Percentiles rank a stretch among this genome's conserved stretches.
Evolutionary conservation across 2,888 invertebrate genomes (phyloP).

Genomic region (Troglohyphantes excavatus): DNA sequence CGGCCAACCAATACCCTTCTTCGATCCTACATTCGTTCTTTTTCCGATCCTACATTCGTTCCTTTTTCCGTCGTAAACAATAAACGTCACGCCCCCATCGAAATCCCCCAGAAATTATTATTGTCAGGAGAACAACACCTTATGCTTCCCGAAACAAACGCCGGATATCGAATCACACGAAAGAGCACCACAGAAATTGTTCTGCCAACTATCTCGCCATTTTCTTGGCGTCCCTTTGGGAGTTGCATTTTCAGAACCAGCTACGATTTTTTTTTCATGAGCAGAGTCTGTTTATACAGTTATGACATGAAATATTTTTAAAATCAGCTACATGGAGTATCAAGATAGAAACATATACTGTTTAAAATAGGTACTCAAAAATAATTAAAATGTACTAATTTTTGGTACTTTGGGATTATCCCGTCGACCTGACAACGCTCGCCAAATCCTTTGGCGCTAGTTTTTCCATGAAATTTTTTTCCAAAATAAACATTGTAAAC

Average conservation of each 20-base stretch:
- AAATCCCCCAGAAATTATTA: constrained; percentile 26
- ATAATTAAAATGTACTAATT: too few species aligned
- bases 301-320: too few species aligned
- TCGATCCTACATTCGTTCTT: neutral
- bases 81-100: constrained; percentile 20
- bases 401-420: too few species aligned
- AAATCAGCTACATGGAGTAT: too few species aligned
- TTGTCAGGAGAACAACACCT: constrained; percentile 26
- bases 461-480: too few species aligned
- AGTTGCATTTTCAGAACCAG: neutral
- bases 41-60: too few species aligned
- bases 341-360: too few species aligned
- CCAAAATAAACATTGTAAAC: too few species aligned
- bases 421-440: too few species aligned
- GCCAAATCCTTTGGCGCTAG: too few species aligned
- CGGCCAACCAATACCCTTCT: neutral
- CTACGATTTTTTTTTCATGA: constrained; percentile 54
- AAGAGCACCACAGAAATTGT: neutral
- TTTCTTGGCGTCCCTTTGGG: constrained; percentile 16
- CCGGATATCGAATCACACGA: constrained; percentile 21
- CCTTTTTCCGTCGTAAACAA: constrained; percentile 16
- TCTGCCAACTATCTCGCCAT: constrained; percentile 42
- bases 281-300: too few species aligned
- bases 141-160: constrained; percentile 26
- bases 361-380: too few species aligned